phyloP scores from a whole-genome alignment of 2,888 invertebrate genomes.

The Agrotis clavis region DNA sequence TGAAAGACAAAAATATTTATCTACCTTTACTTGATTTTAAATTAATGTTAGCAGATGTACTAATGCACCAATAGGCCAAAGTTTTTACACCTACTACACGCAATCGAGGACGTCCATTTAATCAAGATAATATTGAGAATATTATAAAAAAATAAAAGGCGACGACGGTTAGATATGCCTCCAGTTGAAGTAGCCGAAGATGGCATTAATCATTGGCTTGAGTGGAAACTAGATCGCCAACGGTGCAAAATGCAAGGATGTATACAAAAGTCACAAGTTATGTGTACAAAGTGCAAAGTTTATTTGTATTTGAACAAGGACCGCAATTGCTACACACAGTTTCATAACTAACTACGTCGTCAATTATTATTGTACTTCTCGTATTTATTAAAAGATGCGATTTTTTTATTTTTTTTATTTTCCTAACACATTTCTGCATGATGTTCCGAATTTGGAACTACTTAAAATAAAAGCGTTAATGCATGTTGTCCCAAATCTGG shows the following conservation, averaged over 20 bases:
- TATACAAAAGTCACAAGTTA: not conserved
- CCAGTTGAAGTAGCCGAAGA: slow-evolving; percentile 1
- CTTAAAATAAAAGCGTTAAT: too few species aligned
- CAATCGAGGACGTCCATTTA: not conserved
- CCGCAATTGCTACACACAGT: slow-evolving; percentile 2
- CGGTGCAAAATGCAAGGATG: slow-evolving; percentile 2
- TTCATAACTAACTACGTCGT: not conserved
- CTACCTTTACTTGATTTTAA: slow-evolving; percentile 14
- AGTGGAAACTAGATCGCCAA: slow-evolving; percentile 7
- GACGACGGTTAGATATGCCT: slow-evolving; percentile 7
- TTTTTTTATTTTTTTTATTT: too few species aligned
- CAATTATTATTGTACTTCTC: too few species aligned
- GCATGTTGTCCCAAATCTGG: too few species aligned
- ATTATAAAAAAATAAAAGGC: slow-evolving; percentile 9
- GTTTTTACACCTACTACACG: slow-evolving; percentile 7
- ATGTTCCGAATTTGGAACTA: too few species aligned
- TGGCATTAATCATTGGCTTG: slow-evolving; percentile 18
- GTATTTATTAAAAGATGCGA: too few species aligned
- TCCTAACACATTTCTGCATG: too few species aligned
- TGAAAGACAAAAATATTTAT: slow-evolving; percentile 1
- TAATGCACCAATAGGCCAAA: slow-evolving; percentile 1
- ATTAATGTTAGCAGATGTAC: slow-evolving; percentile 8
- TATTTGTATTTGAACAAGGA: slow-evolving; percentile 15
- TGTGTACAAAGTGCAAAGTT: slow-evolving; percentile 1
- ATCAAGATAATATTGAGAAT: slow-evolving; percentile 4